These are phyloP conservation scores for Fukomys damarensis DNA, from an alignment of 2,113 vertebrate species.

Conservation along the genomic window DNA sequence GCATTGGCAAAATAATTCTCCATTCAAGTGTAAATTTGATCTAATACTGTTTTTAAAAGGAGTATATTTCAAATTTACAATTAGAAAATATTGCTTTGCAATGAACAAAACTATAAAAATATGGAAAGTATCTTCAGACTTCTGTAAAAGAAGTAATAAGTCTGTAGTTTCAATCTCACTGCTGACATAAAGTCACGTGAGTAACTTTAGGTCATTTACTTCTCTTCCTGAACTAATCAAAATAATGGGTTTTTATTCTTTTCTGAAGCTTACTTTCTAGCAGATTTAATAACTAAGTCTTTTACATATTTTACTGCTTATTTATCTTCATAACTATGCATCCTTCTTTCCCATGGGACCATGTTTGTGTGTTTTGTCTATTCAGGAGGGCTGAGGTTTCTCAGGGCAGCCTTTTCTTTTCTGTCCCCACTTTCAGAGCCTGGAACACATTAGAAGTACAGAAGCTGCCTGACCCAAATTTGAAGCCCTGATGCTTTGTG, in stretches of 20 bases:
- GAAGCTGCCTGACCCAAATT: background rate
- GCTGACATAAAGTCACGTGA: background rate
- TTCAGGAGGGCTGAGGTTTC: background rate
- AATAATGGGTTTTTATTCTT: background rate
- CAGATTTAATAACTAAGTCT: background rate
- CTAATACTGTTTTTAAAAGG: background rate
- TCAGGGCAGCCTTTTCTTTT: background rate
- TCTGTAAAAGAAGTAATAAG: background rate
- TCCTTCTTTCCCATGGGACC: background rate
- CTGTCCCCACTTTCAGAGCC: rapidly evolving
- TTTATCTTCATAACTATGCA: background rate
- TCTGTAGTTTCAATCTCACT: conserved; percentile 6
- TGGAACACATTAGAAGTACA: rapidly evolving
- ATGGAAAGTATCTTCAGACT: background rate
- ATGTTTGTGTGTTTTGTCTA: background rate
- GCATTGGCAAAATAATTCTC: background rate
- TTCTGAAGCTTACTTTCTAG: background rate
- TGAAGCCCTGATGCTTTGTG: background rate
- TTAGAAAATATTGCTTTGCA: background rate
- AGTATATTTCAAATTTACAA: conserved; percentile 6
- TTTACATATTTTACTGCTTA: background rate
- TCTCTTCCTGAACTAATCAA: background rate
- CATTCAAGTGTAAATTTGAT: conserved; percentile 47
- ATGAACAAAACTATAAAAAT: background rate
- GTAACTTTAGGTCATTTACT: background rate